Base-by-base conservation (phyloP, 2,888 invertebrate genomes). In the Nomada fucata region DNA sequence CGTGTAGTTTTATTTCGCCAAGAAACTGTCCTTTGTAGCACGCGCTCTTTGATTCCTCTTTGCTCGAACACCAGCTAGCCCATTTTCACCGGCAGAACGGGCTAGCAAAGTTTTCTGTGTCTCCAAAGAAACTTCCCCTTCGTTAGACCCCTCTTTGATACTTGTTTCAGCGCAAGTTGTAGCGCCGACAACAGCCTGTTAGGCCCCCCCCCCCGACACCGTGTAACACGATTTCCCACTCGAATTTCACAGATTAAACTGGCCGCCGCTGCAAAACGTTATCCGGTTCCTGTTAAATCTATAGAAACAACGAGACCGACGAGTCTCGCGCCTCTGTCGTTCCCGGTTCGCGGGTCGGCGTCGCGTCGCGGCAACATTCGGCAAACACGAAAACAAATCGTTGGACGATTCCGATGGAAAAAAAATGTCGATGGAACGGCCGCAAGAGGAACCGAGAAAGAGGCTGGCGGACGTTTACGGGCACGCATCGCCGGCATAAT, bases 401-500 rank as follows among this genome's bases (percentile, higher is more conserved):
- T 55, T 26, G 20, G 55, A 13, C 15, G 55, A 78, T 67, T 61
- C 23, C 67, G 44, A 55, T 9, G 42, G 18, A 23, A 23, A 23
- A 15, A 36, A 63, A 36, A 36, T 36, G 7, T 36, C 7, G 36
- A 5, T 36, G 36, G 36, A 36, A 23, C 20, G 20, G 15, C 18
- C 10, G 13, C 1, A 7, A 10, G n/a, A 9, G 50, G 36, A 26
- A 50, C 9, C 3, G 36, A 18, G 55, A 50, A 20, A 23, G 4
- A 13, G 29, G 10, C 52, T 1, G 20, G n/a, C 13, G 1, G 18
- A 23, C 23, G 29, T 57, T 61, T 70, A 60, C 64, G 53, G 50
- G 52, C 73, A 73, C 69, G 69, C 77, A 55, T 82, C 64, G n/a
- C 18, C 53, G 80, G 59, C 63, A 76, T 72, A 77, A 87, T 86